These are phyloP conservation scores for Alauda arvensis DNA, from an alignment of 2,797 vertebrate genomes.

Conservation along the genomic window DNA sequence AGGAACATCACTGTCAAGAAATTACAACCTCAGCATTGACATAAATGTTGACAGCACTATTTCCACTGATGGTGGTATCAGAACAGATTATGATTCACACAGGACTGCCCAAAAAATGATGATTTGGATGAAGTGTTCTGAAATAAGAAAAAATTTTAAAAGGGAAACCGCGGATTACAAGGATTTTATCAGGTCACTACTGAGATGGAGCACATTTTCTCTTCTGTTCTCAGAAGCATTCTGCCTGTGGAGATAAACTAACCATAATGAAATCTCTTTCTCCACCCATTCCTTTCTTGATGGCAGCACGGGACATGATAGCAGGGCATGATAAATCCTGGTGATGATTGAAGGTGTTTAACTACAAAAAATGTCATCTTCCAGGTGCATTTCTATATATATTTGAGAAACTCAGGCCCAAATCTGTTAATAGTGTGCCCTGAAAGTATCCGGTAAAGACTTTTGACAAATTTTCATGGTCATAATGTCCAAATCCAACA, in stretches of 20 bases:
- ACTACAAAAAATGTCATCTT: not conserved
- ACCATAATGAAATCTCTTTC: slow-evolving; percentile 23
- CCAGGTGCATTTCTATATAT: not conserved
- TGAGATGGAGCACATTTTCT: not conserved
- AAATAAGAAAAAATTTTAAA: slow-evolving; percentile 58
- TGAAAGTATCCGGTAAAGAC: not conserved
- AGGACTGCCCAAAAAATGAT: slow-evolving; percentile 59
- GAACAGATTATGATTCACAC: slow-evolving; percentile 70
- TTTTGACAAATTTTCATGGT: not conserved
- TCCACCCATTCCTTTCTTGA: not conserved
- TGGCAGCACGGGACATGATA: not conserved
- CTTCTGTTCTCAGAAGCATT: slow-evolving; percentile 6
- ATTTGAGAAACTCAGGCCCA: not conserved
- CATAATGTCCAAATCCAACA: not conserved
- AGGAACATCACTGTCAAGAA: slow-evolving; percentile 71
- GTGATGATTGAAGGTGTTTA: not conserved
- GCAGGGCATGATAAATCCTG: not conserved
- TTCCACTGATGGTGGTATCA: slow-evolving; percentile 70
- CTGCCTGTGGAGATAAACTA: slow-evolving; percentile 38
- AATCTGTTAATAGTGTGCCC: not conserved
- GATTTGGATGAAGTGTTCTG: slow-evolving; percentile 68
- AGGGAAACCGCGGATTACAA: slow-evolving; percentile 27
- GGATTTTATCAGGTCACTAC: slow-evolving; percentile 35
- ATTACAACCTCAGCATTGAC: slow-evolving; percentile 67
- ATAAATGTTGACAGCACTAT: slow-evolving; percentile 72